A percentile compares a stretch with the other conserved stretches of the same genome.
phyloP scores from a whole-genome alignment of 37 sponge, comb jelly and placozoan genomes.

The Theonella swinhoei region DNA sequence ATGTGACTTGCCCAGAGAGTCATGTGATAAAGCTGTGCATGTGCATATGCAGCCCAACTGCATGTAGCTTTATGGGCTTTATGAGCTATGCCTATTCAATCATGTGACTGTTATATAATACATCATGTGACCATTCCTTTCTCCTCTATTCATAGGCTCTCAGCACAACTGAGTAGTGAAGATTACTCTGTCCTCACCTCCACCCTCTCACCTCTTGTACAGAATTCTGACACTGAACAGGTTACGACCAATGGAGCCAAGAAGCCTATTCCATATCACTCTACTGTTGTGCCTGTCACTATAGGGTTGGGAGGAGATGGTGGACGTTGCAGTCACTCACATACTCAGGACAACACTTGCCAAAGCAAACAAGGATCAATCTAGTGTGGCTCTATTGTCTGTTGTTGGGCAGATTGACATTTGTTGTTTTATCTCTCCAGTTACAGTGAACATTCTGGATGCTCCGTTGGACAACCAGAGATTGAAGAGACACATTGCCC shows the following conservation, averaged over 20 bases:
- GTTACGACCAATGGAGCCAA: neutral
- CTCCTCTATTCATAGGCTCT: constrained; percentile 1
- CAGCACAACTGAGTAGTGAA: constrained; percentile 18
- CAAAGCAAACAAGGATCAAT: constrained; percentile 73
- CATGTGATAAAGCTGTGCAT: too few species aligned
- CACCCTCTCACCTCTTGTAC: constrained; percentile 10
- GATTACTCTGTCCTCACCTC: constrained; percentile 20
- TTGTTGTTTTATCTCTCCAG: constrained; percentile 20
- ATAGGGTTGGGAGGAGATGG: constrained; percentile 83
- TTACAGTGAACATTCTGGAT: constrained; percentile 35
- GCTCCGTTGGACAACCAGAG: constrained; percentile 73
- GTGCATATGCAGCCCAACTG: too few species aligned
- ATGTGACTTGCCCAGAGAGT: too few species aligned
- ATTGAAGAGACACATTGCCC: constrained; percentile 91
- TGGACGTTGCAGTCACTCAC: constrained; percentile 69
- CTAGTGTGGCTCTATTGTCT: constrained; percentile 1
- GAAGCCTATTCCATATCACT: neutral
- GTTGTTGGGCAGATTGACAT: neutral
- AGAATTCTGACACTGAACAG: neutral
- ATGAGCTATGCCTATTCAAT: too few species aligned
- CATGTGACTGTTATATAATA: too few species aligned
- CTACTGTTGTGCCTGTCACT: too few species aligned
- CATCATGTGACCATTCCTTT: too few species aligned
- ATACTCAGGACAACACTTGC: constrained; percentile 77
- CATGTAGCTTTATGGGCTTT: too few species aligned